Base-by-base conservation (phyloP, 2,797 vertebrate species). In the Diceros bicornis region DNA sequence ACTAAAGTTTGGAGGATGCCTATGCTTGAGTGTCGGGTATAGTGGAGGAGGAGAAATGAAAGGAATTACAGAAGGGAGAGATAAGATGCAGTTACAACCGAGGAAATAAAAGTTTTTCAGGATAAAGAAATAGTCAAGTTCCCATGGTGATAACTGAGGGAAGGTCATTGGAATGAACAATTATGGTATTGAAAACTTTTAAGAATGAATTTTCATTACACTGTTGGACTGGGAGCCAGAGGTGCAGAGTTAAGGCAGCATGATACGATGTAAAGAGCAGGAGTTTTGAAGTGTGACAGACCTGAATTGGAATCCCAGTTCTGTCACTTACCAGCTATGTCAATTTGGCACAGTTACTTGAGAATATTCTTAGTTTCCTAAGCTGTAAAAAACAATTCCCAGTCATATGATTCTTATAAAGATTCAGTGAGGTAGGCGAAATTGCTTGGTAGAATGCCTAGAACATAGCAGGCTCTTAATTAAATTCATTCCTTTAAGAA, bases 401-500 rank as follows among this genome's bases (percentile, higher is more conserved):
- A 57, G 10, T 59, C 79, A 69, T 72, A 79, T 64, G 14, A 25
- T 41, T 94, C 57, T 95, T 88, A 41, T 50, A 95, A 85, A 52
- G 20, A 93, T 75, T 91, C 84, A 89, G 69, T 64, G 71, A 93
- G 52, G 92, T 44, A 85, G 59, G 50, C 16, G 27, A 86, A 91
- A 91, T 91, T 91, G 64, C 64, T 93, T 88, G 71, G 82, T 93
- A 72, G 85, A 88, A 68, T 88, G 71, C 50, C 57, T 96, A 81
- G 79, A 96, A 83, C 59, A 77, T 61, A 78, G 37, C 37, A 92
- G 52, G 7, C 37, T 92, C 68, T 92, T 97, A 94, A 92, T 92
- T 91, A 97, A 95, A 68, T 62, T 52, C 61, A 82, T 52, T 86
- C 61, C 14, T 95, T 95, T 77, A 89, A 82, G 95, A 75, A 93